A percentile compares a stretch with the other conserved stretches of the same genome.
phyloP scores from a whole-genome alignment of 2,888 invertebrate genomes.

The Rhaphigaster nebulosa region DNA sequence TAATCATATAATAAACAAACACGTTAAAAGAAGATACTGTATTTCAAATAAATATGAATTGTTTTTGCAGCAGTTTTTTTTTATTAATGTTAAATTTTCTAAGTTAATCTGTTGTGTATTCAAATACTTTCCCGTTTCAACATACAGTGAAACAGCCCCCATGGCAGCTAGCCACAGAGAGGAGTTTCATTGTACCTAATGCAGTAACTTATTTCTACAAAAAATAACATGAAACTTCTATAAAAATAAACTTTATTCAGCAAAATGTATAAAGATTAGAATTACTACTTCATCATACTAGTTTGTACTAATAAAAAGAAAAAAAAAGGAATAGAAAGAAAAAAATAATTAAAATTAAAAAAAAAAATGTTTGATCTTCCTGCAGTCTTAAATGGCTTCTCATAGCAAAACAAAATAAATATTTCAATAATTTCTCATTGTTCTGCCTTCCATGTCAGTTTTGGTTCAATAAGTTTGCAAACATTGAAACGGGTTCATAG shows the following conservation, averaged over 20 bases:
- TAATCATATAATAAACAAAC: too few species aligned
- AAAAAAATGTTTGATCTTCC: not conserved
- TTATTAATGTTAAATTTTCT: not conserved
- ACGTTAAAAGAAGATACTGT: too few species aligned
- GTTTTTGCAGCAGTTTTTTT: not conserved
- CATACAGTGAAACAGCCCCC: not conserved
- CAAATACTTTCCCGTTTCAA: constrained; percentile 14
- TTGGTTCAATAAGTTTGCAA: constrained; percentile 41
- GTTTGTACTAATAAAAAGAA: not conserved
- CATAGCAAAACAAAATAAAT: not conserved
- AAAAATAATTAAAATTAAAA: not conserved
- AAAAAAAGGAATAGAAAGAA: not conserved
- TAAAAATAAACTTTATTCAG: constrained; percentile 39
- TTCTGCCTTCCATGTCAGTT: constrained; percentile 33
- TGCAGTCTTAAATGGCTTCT: not conserved
- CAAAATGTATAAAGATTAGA: constrained; percentile 9
- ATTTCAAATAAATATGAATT: not conserved
- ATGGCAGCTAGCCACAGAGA: not conserved
- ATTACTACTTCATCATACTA: not conserved
- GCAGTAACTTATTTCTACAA: constrained; percentile 36
- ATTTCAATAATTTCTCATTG: not conserved
- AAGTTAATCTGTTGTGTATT: not conserved
- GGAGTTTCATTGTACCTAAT: constrained; percentile 8
- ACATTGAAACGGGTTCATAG: constrained; percentile 13
- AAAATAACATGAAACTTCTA: constrained; percentile 31